Conservation (phyloP, 2,113 vertebrate species). For the Craseonycteris thonglongyai region DNA sequence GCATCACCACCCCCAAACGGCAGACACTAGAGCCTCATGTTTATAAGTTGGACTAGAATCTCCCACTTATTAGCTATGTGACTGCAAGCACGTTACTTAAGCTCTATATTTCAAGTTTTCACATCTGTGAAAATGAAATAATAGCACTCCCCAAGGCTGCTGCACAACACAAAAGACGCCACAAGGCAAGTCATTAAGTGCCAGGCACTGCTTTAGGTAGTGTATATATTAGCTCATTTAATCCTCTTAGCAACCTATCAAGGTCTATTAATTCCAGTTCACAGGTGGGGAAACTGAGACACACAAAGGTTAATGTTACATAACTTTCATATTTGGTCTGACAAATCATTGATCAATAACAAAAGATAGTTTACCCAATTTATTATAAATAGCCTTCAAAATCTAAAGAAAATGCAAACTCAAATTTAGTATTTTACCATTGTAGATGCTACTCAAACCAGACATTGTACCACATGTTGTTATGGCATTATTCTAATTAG, state of each 20-base stretch:
- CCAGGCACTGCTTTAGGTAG: background rate
- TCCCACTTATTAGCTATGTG: background rate
- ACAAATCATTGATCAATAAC: background rate
- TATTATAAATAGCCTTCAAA: background rate
- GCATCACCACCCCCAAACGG: background rate
- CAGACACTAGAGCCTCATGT: background rate
- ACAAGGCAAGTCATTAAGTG: no score
- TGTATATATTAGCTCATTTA: background rate
- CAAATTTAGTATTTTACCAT: background rate
- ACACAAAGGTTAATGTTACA: background rate
- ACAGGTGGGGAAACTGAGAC: background rate
- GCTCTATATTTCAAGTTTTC: background rate
- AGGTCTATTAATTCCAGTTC: background rate
- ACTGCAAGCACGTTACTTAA: background rate
- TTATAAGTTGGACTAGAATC: background rate
- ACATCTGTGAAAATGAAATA: background rate
- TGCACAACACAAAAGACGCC: background rate
- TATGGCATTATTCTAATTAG: background rate
- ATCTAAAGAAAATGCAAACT: background rate
- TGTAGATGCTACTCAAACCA: background rate
- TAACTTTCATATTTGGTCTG: background rate
- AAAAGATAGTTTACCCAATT: background rate
- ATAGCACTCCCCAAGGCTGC: background rate
- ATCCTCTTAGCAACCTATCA: background rate
- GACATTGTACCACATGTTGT: background rate